Conservation (phyloP, 2,113 vertebrate genomes). For the Amphiprion percula region DNA sequence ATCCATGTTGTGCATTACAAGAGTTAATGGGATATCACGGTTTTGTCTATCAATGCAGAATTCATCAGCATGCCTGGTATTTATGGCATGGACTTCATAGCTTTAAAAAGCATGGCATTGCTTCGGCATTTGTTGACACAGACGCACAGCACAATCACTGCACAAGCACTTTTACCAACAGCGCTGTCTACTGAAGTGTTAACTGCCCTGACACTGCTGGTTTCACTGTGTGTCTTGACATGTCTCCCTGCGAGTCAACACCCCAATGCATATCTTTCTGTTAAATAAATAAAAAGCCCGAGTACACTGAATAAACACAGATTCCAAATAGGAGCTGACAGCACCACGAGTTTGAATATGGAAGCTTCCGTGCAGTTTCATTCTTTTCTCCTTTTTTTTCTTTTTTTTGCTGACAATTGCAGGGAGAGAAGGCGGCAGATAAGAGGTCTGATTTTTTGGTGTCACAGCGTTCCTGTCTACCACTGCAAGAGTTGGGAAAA, state of each 20-base stretch:
- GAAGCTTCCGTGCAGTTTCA: conserved; percentile 50
- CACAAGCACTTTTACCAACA: conserved; percentile 47
- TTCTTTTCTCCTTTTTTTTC: conserved; percentile 51
- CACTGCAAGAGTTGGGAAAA: conserved; percentile 56
- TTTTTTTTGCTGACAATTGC: conserved; percentile 75
- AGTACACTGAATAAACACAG: conserved; percentile 64
- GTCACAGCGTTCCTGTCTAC: conserved; percentile 64
- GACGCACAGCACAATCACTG: conserved; percentile 59
- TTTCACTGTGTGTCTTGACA: conserved; percentile 64
- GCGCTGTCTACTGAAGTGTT: conserved; percentile 73
- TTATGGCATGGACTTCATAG: background rate
- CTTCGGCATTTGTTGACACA: conserved; percentile 42
- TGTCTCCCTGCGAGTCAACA: conserved; percentile 66
- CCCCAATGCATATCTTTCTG: conserved; percentile 63
- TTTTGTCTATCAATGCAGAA: conserved; percentile 21
- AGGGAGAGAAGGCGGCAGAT: conserved; percentile 38
- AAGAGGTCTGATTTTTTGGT: conserved; percentile 53
- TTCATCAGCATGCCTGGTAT: background rate
- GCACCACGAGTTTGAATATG: conserved; percentile 63
- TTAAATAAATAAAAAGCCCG: conserved; percentile 82
- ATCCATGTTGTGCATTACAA: no score
- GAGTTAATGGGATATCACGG: background rate
- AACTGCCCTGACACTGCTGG: conserved; percentile 70
- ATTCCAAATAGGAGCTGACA: conserved; percentile 79
- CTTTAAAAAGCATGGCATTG: conserved; percentile 1